These are phyloP conservation scores for Enteromius thamalakanensis DNA, from an alignment of 2,797 vertebrate genomes.

Conservation along the genomic window DNA sequence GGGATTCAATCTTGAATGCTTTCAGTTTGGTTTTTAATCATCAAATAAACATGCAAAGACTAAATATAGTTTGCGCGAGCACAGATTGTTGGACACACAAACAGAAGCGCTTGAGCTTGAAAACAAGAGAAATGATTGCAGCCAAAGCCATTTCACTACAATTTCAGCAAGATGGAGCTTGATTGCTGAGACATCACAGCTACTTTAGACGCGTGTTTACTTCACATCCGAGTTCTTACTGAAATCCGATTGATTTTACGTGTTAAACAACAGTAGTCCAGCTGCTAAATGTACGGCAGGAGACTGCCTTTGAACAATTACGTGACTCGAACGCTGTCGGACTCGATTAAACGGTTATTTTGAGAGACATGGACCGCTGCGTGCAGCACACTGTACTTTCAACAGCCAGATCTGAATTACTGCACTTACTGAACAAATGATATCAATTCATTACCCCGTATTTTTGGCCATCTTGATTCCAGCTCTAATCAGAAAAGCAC, in stretches of 20 bases:
- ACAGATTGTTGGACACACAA: constrained; percentile 7
- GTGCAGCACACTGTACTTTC: background rate
- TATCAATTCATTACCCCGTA: constrained; percentile 33
- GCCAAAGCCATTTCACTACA: constrained; percentile 12
- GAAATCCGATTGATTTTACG: background rate
- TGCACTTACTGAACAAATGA: constrained; percentile 34
- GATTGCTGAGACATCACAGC: constrained; percentile 1
- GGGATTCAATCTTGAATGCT: background rate
- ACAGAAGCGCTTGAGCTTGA: background rate
- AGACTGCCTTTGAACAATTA: constrained; percentile 1
- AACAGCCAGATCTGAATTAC: background rate
- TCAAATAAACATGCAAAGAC: constrained; percentile 15
- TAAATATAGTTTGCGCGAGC: background rate
- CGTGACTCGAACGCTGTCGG: background rate
- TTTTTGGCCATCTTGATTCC: constrained; percentile 23
- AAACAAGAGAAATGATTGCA: constrained; percentile 25
- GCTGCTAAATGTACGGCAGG: background rate
- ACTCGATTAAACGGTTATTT: constrained; percentile 25
- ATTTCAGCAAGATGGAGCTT: constrained; percentile 4
- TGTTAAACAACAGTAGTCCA: background rate
- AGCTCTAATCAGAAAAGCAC: constrained; percentile 12
- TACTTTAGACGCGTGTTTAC: background rate
- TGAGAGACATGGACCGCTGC: background rate
- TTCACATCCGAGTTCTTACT: background rate
- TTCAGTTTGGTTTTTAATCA: background rate